Conservation (phyloP, 2,113 vertebrate genomes). For the rabbit (Oryctolagus cuniculus) region DNA sequence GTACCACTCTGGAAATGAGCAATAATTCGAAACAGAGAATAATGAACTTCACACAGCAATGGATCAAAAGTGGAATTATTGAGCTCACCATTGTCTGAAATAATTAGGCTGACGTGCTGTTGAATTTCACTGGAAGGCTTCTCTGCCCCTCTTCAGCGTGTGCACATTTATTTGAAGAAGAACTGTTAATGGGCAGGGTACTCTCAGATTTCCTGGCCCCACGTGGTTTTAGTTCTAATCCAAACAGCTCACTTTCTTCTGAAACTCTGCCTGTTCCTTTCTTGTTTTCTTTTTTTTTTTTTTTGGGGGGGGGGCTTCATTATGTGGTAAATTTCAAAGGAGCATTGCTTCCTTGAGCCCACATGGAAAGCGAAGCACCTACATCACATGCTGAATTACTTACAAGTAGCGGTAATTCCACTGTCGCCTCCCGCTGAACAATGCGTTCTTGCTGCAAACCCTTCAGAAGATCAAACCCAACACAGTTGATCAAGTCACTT, state of each 20-base stretch:
- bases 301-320: not conserved
- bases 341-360: conserved; percentile 40
- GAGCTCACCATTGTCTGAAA: conserved; percentile 69
- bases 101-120: conserved; percentile 40
- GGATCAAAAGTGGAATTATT: conserved; percentile 72
- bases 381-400: conserved; percentile 50
- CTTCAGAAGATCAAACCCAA: conserved; percentile 51
- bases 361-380: conserved; percentile 58
- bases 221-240: conserved; percentile 59
- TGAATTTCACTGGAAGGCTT: conserved; percentile 23
- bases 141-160: not conserved
- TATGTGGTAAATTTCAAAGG: conserved; percentile 66
- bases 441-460: conserved; percentile 48
- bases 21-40: conserved; percentile 77
- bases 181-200: conserved; percentile 59
- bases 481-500: conserved; percentile 46
- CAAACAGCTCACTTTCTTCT: conserved; percentile 61
- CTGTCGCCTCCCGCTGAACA: not conserved
- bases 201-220: conserved; percentile 55
- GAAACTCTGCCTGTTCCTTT: conserved; percentile 53
- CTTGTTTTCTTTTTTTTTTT: not conserved
- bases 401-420: conserved; percentile 1
- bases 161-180: conserved; percentile 63
- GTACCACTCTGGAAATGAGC: conserved; percentile 66
- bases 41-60: conserved; percentile 67